These are phyloP conservation scores for Redunca redunca DNA, from an alignment of 2,113 vertebrate genomes.

Conservation along the genomic window DNA sequence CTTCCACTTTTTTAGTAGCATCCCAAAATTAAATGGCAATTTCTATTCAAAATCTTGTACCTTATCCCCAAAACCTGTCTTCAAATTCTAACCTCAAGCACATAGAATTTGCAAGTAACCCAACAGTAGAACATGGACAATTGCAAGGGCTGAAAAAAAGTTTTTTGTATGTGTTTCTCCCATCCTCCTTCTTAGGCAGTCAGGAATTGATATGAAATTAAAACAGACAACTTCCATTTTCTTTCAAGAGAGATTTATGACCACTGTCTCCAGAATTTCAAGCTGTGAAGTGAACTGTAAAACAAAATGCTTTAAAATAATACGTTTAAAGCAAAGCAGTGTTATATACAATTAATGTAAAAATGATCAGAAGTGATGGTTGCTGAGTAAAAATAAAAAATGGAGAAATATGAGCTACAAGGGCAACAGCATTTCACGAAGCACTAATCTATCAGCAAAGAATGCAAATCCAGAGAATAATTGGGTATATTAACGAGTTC, in stretches of 20 bases:
- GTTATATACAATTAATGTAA: conserved; percentile 63
- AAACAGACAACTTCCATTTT: conserved; percentile 70
- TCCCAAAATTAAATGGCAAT: conserved; percentile 10
- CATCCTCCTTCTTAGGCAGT: neutral
- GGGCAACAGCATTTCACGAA: neutral
- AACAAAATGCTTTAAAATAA: conserved; percentile 68
- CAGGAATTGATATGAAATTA: conserved; percentile 64
- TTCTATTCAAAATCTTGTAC: conserved; percentile 20
- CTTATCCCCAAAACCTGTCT: neutral
- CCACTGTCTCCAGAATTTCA: conserved; percentile 61
- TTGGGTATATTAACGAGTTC: conserved; percentile 22
- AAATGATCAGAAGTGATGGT: conserved; percentile 67
- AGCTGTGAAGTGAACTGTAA: conserved; percentile 58
- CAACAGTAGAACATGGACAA: neutral
- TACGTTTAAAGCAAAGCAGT: conserved; percentile 61
- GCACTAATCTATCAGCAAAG: conserved; percentile 2
- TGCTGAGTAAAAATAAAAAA: conserved; percentile 47
- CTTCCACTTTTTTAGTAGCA: neutral
- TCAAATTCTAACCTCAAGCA: neutral
- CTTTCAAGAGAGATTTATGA: conserved; percentile 71
- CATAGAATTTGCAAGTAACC: neutral
- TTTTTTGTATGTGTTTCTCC: neutral
- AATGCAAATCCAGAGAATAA: conserved; percentile 39
- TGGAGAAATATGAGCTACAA: conserved; percentile 35
- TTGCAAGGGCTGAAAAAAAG: neutral